A percentile compares a stretch with the other conserved stretches of the same genome.
Conservation (phyloP, 2,888 invertebrate genomes). For the Pimpla rufipes region DNA sequence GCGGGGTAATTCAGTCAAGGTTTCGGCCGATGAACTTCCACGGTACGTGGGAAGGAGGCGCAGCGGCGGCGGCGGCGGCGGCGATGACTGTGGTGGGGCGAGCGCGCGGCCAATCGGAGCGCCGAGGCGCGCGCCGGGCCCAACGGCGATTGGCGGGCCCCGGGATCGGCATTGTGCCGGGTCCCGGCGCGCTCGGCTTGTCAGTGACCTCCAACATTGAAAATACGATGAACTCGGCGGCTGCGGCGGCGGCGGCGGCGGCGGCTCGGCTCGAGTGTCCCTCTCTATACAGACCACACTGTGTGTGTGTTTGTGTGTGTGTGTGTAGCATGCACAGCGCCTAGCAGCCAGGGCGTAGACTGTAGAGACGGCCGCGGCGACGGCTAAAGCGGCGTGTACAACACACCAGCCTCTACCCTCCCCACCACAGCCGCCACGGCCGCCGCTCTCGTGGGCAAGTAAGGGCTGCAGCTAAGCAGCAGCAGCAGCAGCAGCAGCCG, state of each 20-base stretch:
- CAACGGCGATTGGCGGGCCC: slow-evolving; percentile 82
- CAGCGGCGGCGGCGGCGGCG: no score
- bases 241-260: slow-evolving; percentile 28
- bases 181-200: slow-evolving; percentile 88
- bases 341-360: slow-evolving; percentile 87
- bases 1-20: slow-evolving; percentile 94
- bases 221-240: slow-evolving; percentile 91
- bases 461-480: slow-evolving; percentile 79
- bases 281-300: slow-evolving; percentile 49
- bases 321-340: no score
- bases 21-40: slow-evolving; percentile 93
- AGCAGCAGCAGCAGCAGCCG: slow-evolving; percentile 46
- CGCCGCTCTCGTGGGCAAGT: slow-evolving; percentile 71
- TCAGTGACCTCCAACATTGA: slow-evolving; percentile 94
- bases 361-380: slow-evolving; percentile 56
- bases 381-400: slow-evolving; percentile 69
- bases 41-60: slow-evolving; percentile 78
- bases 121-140: slow-evolving; percentile 72
- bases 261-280: slow-evolving; percentile 54
- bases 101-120: slow-evolving; percentile 60
- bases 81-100: slow-evolving; percentile 65
- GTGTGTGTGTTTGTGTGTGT: no score
- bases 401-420: slow-evolving; percentile 64
- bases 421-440: slow-evolving; percentile 66
- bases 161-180: slow-evolving; percentile 84